Evolutionary conservation across 2,113 vertebrate genomes (phyloP).

Genomic region (Epinephelus lanceolatus): DNA sequence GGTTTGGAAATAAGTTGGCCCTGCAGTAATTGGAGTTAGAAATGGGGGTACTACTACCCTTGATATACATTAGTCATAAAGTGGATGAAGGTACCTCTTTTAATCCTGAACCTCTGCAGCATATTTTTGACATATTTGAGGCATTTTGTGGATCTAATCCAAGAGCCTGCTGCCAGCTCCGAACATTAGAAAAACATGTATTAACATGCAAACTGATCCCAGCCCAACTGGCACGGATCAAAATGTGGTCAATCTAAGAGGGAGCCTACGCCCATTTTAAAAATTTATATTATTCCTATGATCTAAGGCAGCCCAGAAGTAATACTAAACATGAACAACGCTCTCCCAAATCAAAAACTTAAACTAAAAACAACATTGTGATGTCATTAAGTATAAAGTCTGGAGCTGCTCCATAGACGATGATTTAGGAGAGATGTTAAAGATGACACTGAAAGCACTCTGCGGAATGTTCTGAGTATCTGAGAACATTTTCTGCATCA

Average conservation of each 20-base stretch:
- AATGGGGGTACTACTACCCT: conserved; percentile 6
- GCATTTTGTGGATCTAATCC: conserved; percentile 6
- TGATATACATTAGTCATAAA: conserved; percentile 30
- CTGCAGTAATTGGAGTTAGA: not conserved
- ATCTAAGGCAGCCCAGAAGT: too few relatives aligned
- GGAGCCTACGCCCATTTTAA: too few relatives aligned
- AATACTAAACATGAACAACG: too few relatives aligned
- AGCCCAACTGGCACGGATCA: not conserved
- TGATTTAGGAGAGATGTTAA: too few relatives aligned
- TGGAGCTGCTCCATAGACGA: too few relatives aligned
- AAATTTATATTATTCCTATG: too few relatives aligned
- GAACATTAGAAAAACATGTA: not conserved
- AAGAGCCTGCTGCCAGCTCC: not conserved
- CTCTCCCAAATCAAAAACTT: too few relatives aligned
- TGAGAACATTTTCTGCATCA: too few relatives aligned
- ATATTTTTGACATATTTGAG: conserved; percentile 9
- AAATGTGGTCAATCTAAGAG: not conserved
- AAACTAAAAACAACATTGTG: too few relatives aligned
- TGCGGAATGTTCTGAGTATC: too few relatives aligned
- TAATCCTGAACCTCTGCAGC: not conserved
- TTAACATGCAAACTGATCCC: not conserved
- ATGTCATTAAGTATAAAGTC: too few relatives aligned
- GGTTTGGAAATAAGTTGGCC: conserved; percentile 20
- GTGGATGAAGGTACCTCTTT: not conserved
- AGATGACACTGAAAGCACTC: too few relatives aligned